Base-by-base conservation (phyloP, 1,140 invertebrate genomes). In the Drosophila sp. region DNA sequence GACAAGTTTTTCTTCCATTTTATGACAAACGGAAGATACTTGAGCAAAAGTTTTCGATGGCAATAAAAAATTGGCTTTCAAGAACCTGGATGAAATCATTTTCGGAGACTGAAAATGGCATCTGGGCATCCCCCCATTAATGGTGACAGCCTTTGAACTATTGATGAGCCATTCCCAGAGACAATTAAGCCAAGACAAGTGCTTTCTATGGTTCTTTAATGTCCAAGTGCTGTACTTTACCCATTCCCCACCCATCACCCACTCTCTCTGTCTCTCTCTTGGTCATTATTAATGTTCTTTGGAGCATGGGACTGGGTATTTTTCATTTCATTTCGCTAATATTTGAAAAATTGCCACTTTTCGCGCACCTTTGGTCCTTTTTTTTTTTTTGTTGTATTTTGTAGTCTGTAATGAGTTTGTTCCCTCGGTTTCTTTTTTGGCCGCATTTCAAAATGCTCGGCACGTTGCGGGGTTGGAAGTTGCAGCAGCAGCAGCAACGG, bases 11-110 rank as follows among this genome's bases (percentile, higher is more conserved):
- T 86, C 7, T 17, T 50, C 25, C 25, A 6, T 47, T 47, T 47
- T 47, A 86, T 87, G 83, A 83, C 83, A 86, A 86, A 87, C 83
- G 83, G 83, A 86, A 86, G 82, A 44, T 72, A 86, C 82, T 86
- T 79, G 79, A 86, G 64, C 47, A 29, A 86, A 87, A 76, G 64
- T 87, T 87, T 70, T 70, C 17, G 55, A 38, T 38, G 60, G 80
- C 73, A 64, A 84, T 85, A 77, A 84, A 85, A 17, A 80, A 30
- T 66, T 40, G 60, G 23, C 27, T 50, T 50, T 50, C 73, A 70
- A 60, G 67, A 75, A 79, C 76, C 72, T 79, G 72, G 57, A 70
- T 41, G 68, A 60, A 66, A 62, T 50, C 62, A 54, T 60, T 72
- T 61, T 57, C 61, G 61, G 55, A 65, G 44, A 25, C 17, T n/a